Conservation (phyloP, 1,140 invertebrate genomes). For the Sminthurides bifidus region DNA sequence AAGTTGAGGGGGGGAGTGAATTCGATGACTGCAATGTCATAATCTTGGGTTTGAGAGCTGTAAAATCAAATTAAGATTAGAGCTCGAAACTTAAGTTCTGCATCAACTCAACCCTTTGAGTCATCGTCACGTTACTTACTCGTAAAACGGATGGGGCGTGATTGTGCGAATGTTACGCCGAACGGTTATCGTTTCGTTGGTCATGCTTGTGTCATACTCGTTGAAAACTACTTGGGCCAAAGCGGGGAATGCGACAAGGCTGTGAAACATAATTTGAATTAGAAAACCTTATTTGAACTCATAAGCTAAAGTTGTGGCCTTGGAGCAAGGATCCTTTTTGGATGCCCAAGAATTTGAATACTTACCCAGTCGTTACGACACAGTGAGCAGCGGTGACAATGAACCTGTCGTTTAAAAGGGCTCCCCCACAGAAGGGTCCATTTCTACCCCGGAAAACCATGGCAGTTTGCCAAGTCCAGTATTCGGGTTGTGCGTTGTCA, state of each 20-base stretch:
- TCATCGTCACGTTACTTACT: conserved; percentile 6
- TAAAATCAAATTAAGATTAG: neutral
- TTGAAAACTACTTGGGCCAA: conserved; percentile 18
- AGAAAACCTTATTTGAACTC: too few relatives aligned
- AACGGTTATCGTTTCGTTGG: conserved; percentile 10
- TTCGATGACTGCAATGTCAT: conserved; percentile 23
- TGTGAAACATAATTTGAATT: too few relatives aligned
- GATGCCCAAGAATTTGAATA: neutral
- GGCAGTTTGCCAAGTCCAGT: conserved; percentile 38
- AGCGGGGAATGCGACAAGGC: neutral
- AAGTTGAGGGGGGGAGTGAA: conserved; percentile 13
- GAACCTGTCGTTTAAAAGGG: conserved; percentile 43
- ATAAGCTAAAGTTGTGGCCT: neutral
- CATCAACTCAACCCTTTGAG: neutral
- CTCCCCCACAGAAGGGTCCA: conserved; percentile 46
- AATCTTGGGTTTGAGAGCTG: conserved; percentile 21
- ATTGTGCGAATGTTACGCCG: conserved; percentile 7
- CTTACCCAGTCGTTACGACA: conserved; percentile 17
- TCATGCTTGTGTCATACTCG: conserved; percentile 15
- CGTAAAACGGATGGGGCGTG: conserved; percentile 24
- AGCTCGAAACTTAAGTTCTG: neutral
- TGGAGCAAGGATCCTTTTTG: neutral
- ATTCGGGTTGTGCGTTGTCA: conserved; percentile 33
- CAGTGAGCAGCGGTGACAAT: conserved; percentile 42
- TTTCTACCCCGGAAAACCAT: conserved; percentile 35